Evolutionary conservation across 2,113 vertebrate genomes (phyloP).

Genomic region (Neolamprologus caudopunctatus): DNA sequence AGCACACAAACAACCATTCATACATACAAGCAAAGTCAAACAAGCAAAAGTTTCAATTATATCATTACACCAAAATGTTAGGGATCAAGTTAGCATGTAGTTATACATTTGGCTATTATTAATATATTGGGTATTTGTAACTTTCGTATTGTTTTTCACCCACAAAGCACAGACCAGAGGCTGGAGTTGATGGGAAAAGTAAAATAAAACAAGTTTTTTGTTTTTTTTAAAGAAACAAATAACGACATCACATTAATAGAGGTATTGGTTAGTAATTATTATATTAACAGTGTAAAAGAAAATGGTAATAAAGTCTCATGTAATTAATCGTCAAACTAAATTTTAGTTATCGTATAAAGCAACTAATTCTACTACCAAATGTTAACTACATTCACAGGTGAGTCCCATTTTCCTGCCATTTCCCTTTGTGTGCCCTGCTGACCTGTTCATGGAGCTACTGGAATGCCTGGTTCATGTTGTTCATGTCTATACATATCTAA

Average conservation of each 20-base stretch:
- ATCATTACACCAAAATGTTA: background rate
- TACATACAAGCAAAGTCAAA: background rate
- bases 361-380: background rate
- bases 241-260: background rate
- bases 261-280: background rate
- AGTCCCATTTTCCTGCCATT: conserved; percentile 53
- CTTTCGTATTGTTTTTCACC: background rate
- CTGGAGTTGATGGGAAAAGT: background rate
- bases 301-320: too few relatives aligned
- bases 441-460: conserved; percentile 27
- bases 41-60: background rate
- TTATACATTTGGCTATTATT: background rate
- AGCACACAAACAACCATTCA: background rate
- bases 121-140: background rate
- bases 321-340: background rate
- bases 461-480: conserved; percentile 11
- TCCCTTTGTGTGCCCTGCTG: conserved; percentile 19
- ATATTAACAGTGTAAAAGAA: background rate
- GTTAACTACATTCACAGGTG: conserved; percentile 45
- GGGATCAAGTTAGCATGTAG: background rate
- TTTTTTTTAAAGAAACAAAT: background rate
- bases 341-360: background rate
- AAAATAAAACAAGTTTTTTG: background rate
- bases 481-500: conserved; percentile 50
- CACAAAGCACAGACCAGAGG: background rate